Evolutionary conservation across 2,888 invertebrate species (phyloP).

Genomic region (Ectobius pallidus): DNA sequence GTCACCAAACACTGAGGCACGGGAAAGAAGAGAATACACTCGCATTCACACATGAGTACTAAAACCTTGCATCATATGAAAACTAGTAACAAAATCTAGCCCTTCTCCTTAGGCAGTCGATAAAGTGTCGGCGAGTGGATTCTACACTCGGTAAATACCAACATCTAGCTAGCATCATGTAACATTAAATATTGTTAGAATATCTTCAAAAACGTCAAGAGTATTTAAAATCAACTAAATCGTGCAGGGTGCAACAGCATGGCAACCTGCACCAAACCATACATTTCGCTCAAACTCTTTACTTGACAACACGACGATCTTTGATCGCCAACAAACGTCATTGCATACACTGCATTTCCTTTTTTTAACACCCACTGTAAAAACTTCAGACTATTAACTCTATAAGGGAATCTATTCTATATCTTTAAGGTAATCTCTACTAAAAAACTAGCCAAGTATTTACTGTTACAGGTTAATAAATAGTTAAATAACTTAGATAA

Average conservation of each 20-base stretch:
- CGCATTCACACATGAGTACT: slow-evolving; percentile 17
- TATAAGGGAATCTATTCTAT: slow-evolving; percentile 27
- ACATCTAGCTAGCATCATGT: slow-evolving; percentile 27
- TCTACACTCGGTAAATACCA: slow-evolving; percentile 22
- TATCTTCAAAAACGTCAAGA: slow-evolving; percentile 28
- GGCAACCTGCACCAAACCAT: slow-evolving; percentile 22
- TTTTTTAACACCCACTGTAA: slow-evolving; percentile 31
- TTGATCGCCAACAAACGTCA: background rate
- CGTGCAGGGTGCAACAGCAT: background rate
- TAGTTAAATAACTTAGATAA: slow-evolving; percentile 32
- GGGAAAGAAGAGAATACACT: slow-evolving; percentile 10
- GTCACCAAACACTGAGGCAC: slow-evolving; percentile 28
- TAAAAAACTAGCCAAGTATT: slow-evolving; percentile 29
- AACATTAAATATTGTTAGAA: slow-evolving; percentile 23
- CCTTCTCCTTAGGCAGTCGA: slow-evolving; percentile 24
- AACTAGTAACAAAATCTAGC: slow-evolving; percentile 30
- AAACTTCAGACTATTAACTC: slow-evolving; percentile 35
- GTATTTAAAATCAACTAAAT: slow-evolving; percentile 28
- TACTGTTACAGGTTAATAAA: slow-evolving; percentile 29
- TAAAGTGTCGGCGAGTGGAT: slow-evolving; percentile 20
- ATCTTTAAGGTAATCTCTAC: slow-evolving; percentile 12
- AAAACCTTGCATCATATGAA: slow-evolving; percentile 21
- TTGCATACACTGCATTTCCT: slow-evolving; percentile 12
- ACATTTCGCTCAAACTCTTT: background rate
- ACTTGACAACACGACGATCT: slow-evolving; percentile 12